Percentiles rank a stretch among this genome's conserved stretches.
Evolutionary conservation across 2,797 vertebrate species (phyloP).

Genomic region (Chaenodraco wilsoni): DNA sequence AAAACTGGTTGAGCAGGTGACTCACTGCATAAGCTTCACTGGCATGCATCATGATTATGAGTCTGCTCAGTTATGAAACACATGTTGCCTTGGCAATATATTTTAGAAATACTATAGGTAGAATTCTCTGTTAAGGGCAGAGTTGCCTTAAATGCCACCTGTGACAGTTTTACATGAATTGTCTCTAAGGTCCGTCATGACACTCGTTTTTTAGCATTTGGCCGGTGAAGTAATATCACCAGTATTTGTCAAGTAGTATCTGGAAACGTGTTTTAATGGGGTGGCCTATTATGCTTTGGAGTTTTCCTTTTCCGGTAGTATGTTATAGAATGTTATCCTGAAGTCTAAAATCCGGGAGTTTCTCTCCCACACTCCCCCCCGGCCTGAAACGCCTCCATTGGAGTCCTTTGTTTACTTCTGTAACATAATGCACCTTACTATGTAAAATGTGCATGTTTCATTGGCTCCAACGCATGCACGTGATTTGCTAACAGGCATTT

Average conservation of each 20-base stretch:
- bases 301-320: too few species aligned
- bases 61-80: background rate
- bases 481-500: too few species aligned
- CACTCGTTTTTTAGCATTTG: background rate
- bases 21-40: slow-evolving; percentile 13
- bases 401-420: too few species aligned
- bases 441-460: too few species aligned
- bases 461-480: too few species aligned
- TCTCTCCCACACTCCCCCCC: too few species aligned
- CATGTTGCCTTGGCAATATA: background rate
- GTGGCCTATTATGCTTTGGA: too few species aligned
- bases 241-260: background rate
- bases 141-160: background rate
- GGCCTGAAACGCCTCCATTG: too few species aligned
- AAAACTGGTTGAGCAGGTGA: slow-evolving; percentile 11
- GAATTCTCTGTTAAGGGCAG: background rate
- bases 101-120: background rate
- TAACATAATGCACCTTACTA: too few species aligned
- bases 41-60: background rate
- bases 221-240: background rate
- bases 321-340: too few species aligned
- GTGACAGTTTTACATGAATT: background rate
- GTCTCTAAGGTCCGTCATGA: background rate
- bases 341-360: too few species aligned
- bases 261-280: background rate